phyloP scores from a whole-genome alignment of 1,140 invertebrate species.

The Physella acuta region DNA sequence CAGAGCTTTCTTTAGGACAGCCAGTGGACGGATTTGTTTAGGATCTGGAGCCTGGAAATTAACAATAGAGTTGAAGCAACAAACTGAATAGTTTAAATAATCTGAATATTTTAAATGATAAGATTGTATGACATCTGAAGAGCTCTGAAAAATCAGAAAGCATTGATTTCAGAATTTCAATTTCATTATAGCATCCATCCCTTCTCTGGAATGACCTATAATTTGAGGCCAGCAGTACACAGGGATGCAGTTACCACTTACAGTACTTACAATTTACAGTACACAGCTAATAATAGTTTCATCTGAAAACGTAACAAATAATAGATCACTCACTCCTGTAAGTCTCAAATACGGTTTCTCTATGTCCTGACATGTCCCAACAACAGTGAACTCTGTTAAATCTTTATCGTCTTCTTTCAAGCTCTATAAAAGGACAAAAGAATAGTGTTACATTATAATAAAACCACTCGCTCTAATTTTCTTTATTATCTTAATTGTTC shows the following conservation, averaged over 20 bases:
- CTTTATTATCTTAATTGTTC: no score
- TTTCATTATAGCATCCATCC: slow-evolving; percentile 14
- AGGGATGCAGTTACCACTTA: slow-evolving; percentile 46
- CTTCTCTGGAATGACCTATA: slow-evolving; percentile 27
- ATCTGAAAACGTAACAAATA: neutral
- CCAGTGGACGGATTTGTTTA: slow-evolving; percentile 83
- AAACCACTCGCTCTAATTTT: neutral
- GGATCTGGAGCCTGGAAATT: slow-evolving; percentile 83
- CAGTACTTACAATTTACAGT: no score
- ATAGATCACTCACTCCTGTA: slow-evolving; percentile 70
- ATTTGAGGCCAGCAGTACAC: slow-evolving; percentile 24
- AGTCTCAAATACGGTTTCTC: slow-evolving; percentile 93
- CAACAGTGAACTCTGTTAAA: slow-evolving; percentile 69
- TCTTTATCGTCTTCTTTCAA: slow-evolving; percentile 50
- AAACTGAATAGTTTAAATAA: no score
- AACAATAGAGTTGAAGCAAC: no score
- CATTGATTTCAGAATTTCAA: no score
- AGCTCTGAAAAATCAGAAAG: no score
- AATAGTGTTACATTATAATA: neutral
- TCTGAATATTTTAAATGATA: no score
- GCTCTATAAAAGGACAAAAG: slow-evolving; percentile 35
- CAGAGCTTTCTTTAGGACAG: slow-evolving; percentile 81
- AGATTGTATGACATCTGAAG: no score
- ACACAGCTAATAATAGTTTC: no score
- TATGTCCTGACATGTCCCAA: slow-evolving; percentile 87